phyloP scores from a whole-genome alignment of 1,140 invertebrate species.

The Anoplolepis gracilipes region DNA sequence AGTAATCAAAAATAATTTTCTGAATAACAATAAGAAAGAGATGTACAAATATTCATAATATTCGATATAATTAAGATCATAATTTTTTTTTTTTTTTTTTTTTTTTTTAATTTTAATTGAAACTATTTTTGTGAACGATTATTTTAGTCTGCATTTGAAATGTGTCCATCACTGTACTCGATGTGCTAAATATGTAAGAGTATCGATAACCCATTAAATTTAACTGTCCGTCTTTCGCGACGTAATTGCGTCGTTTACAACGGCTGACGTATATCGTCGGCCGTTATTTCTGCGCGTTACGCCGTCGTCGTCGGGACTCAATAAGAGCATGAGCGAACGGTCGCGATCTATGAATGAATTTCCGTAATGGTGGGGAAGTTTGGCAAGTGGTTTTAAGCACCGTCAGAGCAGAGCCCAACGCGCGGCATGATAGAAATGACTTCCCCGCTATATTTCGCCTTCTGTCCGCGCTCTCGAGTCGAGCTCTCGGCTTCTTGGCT shows the following conservation, averaged over 20 bases:
- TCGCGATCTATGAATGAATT: slow-evolving; percentile 76
- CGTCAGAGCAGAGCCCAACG: not conserved
- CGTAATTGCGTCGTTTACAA: slow-evolving; percentile 32
- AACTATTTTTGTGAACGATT: no score
- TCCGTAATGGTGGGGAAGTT: slow-evolving; percentile 72
- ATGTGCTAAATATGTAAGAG: not conserved
- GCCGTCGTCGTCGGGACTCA: slow-evolving; percentile 42
- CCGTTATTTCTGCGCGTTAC: slow-evolving; percentile 65
- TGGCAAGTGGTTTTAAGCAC: slow-evolving; percentile 70
- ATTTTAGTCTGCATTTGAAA: no score
- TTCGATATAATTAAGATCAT: slow-evolving; percentile 6
- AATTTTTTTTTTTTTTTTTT: no score
- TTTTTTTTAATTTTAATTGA: no score
- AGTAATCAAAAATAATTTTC: not conserved
- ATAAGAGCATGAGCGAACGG: slow-evolving; percentile 54
- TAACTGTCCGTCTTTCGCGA: not conserved
- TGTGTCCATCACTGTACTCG: not conserved
- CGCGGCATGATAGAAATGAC: slow-evolving; percentile 30
- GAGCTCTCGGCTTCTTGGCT: slow-evolving; percentile 61
- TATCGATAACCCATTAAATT: slow-evolving; percentile 2
- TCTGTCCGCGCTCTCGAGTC: slow-evolving; percentile 56
- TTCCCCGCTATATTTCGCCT: slow-evolving; percentile 59
- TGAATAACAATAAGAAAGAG: not conserved
- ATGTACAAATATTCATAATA: not conserved
- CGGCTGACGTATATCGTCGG: slow-evolving; percentile 1